A percentile compares a stretch with the other conserved stretches of the same genome.
phyloP scores from a whole-genome alignment of 23 tunicate species.

The Phallusia fumigata region DNA sequence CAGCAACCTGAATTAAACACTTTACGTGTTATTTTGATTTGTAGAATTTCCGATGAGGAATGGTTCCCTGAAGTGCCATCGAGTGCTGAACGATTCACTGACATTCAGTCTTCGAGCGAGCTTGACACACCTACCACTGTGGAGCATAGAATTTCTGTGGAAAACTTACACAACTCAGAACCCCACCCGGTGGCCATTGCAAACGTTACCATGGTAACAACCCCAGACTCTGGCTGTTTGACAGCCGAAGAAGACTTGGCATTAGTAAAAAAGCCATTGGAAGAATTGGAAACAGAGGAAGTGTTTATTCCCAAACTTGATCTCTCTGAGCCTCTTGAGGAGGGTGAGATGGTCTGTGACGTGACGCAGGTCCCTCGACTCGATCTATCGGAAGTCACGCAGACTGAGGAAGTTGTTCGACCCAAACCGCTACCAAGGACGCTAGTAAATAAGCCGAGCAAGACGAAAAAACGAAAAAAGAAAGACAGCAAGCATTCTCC shows the following conservation, averaged over 20 bases:
- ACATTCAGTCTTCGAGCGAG: not conserved
- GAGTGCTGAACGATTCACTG: not conserved
- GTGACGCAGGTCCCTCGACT: conserved; percentile 36
- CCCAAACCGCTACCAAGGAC: conserved; percentile 28
- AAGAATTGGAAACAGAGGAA: not conserved
- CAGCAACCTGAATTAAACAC: no score
- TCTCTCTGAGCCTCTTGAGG: conserved; percentile 45
- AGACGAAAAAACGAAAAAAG: conserved; percentile 20
- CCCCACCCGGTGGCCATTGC: conserved; percentile 2
- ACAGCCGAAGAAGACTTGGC: conserved; percentile 53
- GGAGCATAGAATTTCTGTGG: not conserved
- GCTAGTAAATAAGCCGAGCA: not conserved
- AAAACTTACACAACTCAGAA: not conserved
- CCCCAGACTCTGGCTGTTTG: conserved; percentile 89
- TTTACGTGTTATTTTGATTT: not conserved
- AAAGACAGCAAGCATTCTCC: conserved; percentile 32
- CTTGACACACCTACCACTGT: conserved; percentile 30
- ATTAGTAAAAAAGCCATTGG: not conserved
- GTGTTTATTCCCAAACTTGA: conserved; percentile 73
- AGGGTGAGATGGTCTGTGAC: conserved; percentile 22
- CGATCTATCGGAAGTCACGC: conserved; percentile 62
- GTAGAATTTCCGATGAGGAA: not conserved
- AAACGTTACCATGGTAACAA: conserved; percentile 49
- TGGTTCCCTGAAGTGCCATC: not conserved
- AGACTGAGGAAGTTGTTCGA: conserved; percentile 30